Conservation (phyloP, 2,113 vertebrate genomes). For the Acanthisitta chloris region DNA sequence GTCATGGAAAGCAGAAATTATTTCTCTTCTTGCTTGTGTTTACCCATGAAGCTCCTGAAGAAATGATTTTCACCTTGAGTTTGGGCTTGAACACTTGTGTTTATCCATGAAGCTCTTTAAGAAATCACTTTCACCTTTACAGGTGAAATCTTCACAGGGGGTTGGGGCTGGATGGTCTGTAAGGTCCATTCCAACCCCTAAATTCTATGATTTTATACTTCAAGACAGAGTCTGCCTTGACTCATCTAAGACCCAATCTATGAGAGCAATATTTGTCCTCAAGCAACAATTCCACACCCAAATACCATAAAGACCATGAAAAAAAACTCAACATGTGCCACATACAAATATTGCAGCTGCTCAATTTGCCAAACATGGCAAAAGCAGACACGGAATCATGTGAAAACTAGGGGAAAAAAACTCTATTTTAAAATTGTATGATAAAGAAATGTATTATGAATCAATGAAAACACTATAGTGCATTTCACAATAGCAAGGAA, state of each 20-base stretch:
- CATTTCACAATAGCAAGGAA: background rate
- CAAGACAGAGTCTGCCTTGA: background rate
- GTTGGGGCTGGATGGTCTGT: no score
- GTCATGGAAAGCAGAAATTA: conserved; percentile 32
- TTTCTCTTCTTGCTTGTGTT: conserved; percentile 9
- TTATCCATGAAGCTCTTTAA: no score
- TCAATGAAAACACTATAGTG: background rate
- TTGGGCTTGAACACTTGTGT: background rate
- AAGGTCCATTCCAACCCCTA: no score
- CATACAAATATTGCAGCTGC: background rate
- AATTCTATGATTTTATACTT: no score
- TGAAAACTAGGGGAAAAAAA: background rate
- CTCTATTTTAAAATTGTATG: background rate
- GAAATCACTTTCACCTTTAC: no score
- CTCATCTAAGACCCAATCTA: no score
- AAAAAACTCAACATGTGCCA: background rate
- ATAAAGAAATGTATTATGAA: background rate
- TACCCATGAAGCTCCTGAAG: background rate
- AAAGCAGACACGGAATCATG: background rate
- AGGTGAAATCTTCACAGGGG: no score
- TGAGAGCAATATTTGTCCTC: background rate
- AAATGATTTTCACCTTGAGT: background rate
- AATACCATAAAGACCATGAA: background rate
- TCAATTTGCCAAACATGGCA: background rate
- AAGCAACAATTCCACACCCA: background rate